A percentile compares a stretch with the other conserved stretches of the same genome.
phyloP scores from a whole-genome alignment of 2,797 vertebrate genomes.

The Anguilla megastoma region DNA sequence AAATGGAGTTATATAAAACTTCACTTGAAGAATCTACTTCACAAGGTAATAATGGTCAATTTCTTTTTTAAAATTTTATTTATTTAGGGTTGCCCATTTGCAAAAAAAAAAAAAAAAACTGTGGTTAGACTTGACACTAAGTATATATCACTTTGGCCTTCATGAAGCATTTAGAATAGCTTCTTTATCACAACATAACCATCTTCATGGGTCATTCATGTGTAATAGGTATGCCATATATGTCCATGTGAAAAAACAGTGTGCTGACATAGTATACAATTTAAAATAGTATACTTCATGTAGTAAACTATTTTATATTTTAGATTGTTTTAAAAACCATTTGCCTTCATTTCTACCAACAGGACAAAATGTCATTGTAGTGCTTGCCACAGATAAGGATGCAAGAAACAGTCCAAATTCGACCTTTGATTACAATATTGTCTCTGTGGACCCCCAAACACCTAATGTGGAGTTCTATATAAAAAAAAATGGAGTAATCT shows the following conservation, averaged over 20 bases:
- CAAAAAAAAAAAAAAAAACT: too few relatives aligned
- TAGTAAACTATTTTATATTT: not conserved
- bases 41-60: conserved; percentile 60
- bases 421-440: conserved; percentile 53
- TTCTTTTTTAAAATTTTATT: not conserved
- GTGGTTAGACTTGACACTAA: not conserved
- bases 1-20: not conserved
- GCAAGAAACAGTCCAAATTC: conserved; percentile 24
- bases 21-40: conserved; percentile 53
- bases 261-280: not conserved
- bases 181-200: not conserved
- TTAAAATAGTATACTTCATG: not conserved
- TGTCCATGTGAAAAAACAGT: not conserved
- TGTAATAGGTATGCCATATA: not conserved
- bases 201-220: not conserved
- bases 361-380: conserved; percentile 42
- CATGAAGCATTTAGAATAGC: not conserved
- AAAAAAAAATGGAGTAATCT: conserved; percentile 47
- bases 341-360: conserved; percentile 29
- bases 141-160: not conserved
- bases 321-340: not conserved
- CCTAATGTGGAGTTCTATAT: conserved; percentile 61
- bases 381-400: conserved; percentile 59
- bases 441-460: conserved; percentile 54
- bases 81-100: not conserved